Conservation (phyloP, 2,113 vertebrate genomes). For the Corydoras sp. region DNA sequence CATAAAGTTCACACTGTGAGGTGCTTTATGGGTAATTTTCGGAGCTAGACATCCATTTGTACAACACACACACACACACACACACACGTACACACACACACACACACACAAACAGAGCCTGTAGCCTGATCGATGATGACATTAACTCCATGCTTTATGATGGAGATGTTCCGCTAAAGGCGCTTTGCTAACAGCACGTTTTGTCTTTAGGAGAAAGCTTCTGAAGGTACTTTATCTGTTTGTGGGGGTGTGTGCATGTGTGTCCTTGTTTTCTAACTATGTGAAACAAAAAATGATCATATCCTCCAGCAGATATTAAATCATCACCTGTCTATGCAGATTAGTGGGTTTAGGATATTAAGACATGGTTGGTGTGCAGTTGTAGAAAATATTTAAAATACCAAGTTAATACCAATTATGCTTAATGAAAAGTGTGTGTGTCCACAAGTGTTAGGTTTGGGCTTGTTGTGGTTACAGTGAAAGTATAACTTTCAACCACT, state of each 20-base stretch:
- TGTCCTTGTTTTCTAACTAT: neutral
- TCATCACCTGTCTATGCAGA: too few species aligned
- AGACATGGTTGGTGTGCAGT: too few species aligned
- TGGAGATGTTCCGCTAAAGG: constrained; percentile 43
- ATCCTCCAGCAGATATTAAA: too few species aligned
- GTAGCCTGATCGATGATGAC: constrained; percentile 53
- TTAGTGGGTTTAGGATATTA: too few species aligned
- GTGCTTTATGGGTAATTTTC: constrained; percentile 50
- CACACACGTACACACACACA: constrained; percentile 1
- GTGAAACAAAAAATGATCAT: too few species aligned
- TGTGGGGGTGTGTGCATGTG: neutral
- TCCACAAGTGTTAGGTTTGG: too few species aligned
- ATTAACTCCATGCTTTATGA: constrained; percentile 51
- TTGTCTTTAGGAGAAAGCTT: constrained; percentile 38
- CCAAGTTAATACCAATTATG: too few species aligned
- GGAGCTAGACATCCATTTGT: constrained; percentile 7
- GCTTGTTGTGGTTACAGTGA: too few species aligned
- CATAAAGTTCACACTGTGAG: constrained; percentile 29
- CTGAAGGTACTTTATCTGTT: constrained; percentile 14
- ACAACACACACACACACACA: neutral
- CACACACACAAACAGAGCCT: constrained; percentile 22
- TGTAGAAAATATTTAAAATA: too few species aligned
- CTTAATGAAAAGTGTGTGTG: too few species aligned
- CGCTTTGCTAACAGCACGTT: constrained; percentile 52
- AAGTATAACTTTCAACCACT: too few species aligned